Evolutionary conservation across 1,140 invertebrate species (phyloP), one percentile per base, ranked within the genome.

Genomic region (Drosophila funebris): DNA sequence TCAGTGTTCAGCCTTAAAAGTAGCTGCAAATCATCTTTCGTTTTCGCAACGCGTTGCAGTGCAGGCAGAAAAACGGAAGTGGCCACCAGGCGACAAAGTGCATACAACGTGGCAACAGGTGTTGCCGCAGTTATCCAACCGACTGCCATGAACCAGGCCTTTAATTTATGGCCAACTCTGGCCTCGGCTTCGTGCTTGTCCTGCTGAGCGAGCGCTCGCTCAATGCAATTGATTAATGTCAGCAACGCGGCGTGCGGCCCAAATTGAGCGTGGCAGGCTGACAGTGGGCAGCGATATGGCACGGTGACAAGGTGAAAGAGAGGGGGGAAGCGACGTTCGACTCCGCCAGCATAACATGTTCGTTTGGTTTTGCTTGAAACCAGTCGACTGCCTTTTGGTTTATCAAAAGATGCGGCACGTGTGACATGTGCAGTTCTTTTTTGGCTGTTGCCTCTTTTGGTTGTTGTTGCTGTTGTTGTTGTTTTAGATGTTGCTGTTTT

Each of bases 221-320:
- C 53, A 76, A 66, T 60, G 78, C 82, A 82, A 87, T 87, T 87
- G 82, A 87, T 87, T 87, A 87, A 87, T 87, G 82, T 82, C 61
- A 60, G 60, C 8, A 24, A 18, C 66, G 56, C 56, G 46, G 48
- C 70, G 56, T 68, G 64, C 54, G 63, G 43, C 53, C 53, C 76
- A 80, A 84, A 80, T 73, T 76, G 74, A 73, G 44, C 20, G 8
- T 58, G 54, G 37, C 54, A 58, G 29, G 4, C 18, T 27, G 16
- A 14, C 20, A 37, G 8, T 2, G 22, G 3, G 14, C 13, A 27
- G 29, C 14, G 16, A 16, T 48, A 9, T 20, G n/a, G 20, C 18
- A 27, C 7, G 39, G 0, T 2, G 31, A 33, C 24, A 22, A 6
- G 18, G n/a, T 1, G 16, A 16, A 11, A 57, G 33, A 36, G 33